phyloP scores from a whole-genome alignment of 2,888 invertebrate species.

The Dyspetes luteomarginatus region DNA sequence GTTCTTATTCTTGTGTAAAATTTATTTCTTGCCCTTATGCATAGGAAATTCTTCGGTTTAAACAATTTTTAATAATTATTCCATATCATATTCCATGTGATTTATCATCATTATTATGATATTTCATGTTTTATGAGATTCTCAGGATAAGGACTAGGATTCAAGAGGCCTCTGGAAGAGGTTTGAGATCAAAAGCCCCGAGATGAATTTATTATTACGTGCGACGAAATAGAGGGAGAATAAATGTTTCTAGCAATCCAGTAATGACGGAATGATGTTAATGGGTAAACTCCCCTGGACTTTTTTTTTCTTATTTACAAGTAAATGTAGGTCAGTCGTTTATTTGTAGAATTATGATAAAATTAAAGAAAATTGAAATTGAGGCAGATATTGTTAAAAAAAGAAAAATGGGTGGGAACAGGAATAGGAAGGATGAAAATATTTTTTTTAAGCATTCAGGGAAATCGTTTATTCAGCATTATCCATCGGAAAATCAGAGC shows the following conservation, averaged over 20 bases:
- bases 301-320: not conserved
- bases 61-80: no score
- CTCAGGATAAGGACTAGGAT: slow-evolving; percentile 39
- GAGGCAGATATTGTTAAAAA: no score
- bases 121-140: slow-evolving; percentile 55
- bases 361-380: no score
- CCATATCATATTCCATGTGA: no score
- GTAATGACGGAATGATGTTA: not conserved
- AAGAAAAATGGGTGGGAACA: no score
- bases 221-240: not conserved
- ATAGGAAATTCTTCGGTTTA: no score
- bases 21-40: no score
- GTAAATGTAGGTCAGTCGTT: not conserved
- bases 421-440: not conserved
- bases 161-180: slow-evolving; percentile 29
- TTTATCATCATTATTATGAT: no score
- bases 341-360: no score
- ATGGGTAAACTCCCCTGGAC: not conserved
- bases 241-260: not conserved
- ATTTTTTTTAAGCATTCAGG: not conserved
- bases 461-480: not conserved
- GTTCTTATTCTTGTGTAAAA: no score
- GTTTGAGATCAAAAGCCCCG: slow-evolving; percentile 53
- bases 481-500: not conserved
- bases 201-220: slow-evolving; percentile 56